phyloP scores from a whole-genome alignment of 1,140 invertebrate species.

The Drosophila melanogaster region Release_6_plus_ISO1_MT NT_033777.3:7232501-7233000 shows the following conservation, averaged over 20 bases:
- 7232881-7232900: background rate
- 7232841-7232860: background rate
- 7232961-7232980: slow-evolving; percentile 47
- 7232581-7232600: slow-evolving; percentile 18
- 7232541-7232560: slow-evolving; percentile 68
- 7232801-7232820: slow-evolving; percentile 32
- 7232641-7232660: slow-evolving; percentile 22
- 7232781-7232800: slow-evolving; percentile 33
- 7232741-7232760: slow-evolving; percentile 37
- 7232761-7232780: slow-evolving; percentile 24
- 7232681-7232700: slow-evolving; percentile 22
- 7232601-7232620: slow-evolving; percentile 41
- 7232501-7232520: slow-evolving; percentile 47
- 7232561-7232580: slow-evolving; percentile 75
- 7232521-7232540: slow-evolving; percentile 25
- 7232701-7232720: slow-evolving; percentile 20
- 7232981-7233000: slow-evolving; percentile 52
- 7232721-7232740: slow-evolving; percentile 42
- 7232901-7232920: background rate
- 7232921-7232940: slow-evolving; percentile 29
- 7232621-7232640: slow-evolving; percentile 69
- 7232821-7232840: background rate
- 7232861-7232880: background rate
- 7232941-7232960: slow-evolving; percentile 10
- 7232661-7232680: slow-evolving; percentile 4